Base-by-base conservation (phyloP, 1,140 invertebrate genomes). In the Papilio polytes region DNA sequence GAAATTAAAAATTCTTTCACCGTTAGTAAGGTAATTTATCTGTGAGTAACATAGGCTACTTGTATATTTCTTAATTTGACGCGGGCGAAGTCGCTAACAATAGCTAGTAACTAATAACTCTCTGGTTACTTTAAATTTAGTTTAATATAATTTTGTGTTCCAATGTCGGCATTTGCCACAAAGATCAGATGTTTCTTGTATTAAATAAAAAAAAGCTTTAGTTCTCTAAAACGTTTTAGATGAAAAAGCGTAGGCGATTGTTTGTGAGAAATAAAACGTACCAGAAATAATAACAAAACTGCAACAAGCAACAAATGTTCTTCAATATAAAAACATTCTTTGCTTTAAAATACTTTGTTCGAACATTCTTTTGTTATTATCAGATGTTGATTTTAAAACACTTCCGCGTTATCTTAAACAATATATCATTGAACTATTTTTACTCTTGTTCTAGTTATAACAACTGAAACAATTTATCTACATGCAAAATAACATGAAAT, bases 141-240 rank as follows among this genome's bases (percentile, higher is more conserved):
- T 36, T 6, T 3, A 36, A 36, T 36, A 36, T 36, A 36, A 36
- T 36, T 36, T 36, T 36, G 36, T 36, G 36, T 36, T 36, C 36
- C 36, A 36, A 36, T 36, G 36, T 0, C 36, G 36, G 36, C 36
- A 8, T 6, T 41, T 41, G 36, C 36, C 36, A 41, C 36, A 41
- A 41, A 41, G 36, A 41, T 41, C 63, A 70, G 63, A 70, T 70
- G 63, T 70, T 70, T 70, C 63, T 4, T 31, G 63, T 70, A 70
- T 70, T 70, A 31, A 70, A 70, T 70, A 15, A 70, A 70, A 70
- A 70, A 70, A 31, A 13, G 13, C 12, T 66, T 66, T 66, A 70
- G 3, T 70, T 70, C 26, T 26, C 59, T 22, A 20, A 63, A 66
- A 13, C n/a, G 59, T 36, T 66, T 66, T 36, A 59, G 26, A 66